Evolutionary conservation across 2,113 vertebrate genomes (phyloP).

Genomic region (Prunella fulvescens): DNA sequence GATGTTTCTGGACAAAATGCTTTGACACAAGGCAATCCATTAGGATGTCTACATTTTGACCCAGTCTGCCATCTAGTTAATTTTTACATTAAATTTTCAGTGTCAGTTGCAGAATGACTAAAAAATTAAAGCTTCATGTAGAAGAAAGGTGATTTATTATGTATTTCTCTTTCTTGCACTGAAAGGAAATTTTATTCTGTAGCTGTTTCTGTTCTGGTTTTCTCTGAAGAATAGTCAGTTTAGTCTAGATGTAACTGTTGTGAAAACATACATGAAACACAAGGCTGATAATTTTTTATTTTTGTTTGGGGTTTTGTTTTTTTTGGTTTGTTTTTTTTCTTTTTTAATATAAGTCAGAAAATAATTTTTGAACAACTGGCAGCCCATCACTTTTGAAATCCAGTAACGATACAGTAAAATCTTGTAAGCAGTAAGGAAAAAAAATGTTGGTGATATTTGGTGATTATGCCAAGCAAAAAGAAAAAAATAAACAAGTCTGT

Average conservation of each 20-base stretch:
- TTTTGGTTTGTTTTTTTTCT: too few species aligned
- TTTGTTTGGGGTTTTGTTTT: neutral
- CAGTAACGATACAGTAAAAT: neutral
- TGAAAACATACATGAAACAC: neutral
- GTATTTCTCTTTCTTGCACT: constrained; percentile 18
- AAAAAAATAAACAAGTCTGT: neutral
- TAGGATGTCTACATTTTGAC: constrained; percentile 49
- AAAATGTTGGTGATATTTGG: neutral
- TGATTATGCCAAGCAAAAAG: neutral
- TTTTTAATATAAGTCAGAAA: neutral
- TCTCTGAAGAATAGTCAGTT: neutral
- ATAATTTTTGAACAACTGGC: neutral
- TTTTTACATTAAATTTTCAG: constrained; percentile 58
- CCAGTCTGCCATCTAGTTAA: constrained; percentile 26
- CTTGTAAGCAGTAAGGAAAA: neutral
- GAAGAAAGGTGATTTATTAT: constrained; percentile 35
- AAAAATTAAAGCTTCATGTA: constrained; percentile 34
- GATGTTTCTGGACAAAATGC: constrained; percentile 34
- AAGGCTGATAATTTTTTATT: neutral
- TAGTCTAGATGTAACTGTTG: neutral
- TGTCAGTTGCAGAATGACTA: constrained; percentile 37
- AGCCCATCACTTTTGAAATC: neutral
- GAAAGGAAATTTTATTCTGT: neutral
- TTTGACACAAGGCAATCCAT: constrained; percentile 42
- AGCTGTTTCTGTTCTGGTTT: neutral